phyloP scores from a whole-genome alignment of 1,140 invertebrate genomes.

The Camponotus pennsylvanicus region DNA sequence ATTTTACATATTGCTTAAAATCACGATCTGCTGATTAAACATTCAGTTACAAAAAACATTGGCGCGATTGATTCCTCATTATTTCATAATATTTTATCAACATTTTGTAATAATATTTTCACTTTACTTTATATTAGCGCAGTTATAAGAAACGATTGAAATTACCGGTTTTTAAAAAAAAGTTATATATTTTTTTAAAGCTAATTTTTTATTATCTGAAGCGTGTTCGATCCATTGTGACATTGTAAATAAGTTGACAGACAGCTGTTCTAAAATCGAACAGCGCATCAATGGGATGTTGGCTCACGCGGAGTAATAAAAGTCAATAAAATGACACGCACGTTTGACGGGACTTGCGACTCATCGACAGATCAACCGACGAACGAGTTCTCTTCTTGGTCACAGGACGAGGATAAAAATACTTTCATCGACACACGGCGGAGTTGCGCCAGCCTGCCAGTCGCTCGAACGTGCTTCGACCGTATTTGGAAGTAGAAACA shows the following conservation, averaged over 20 bases:
- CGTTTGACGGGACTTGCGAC: constrained; percentile 5
- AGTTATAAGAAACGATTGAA: too few species aligned
- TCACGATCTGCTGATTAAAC: too few species aligned
- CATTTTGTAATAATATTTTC: too few species aligned
- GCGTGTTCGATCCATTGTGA: neutral
- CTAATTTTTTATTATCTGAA: neutral
- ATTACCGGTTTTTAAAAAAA: too few species aligned
- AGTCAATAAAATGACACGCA: constrained; percentile 51
- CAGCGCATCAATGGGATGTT: constrained; percentile 10
- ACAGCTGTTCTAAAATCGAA: constrained; percentile 12
- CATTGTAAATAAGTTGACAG: constrained; percentile 23
- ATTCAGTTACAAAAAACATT: too few species aligned
- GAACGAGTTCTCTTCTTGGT: constrained; percentile 51
- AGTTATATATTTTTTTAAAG: neutral
- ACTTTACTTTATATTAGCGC: too few species aligned
- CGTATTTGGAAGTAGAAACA: constrained; percentile 77
- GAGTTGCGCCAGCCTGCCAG: constrained; percentile 70
- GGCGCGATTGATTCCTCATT: too few species aligned
- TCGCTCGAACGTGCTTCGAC: constrained; percentile 65
- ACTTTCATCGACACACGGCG: constrained; percentile 72
- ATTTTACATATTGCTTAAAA: too few species aligned
- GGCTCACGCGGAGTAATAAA: constrained; percentile 26
- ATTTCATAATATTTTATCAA: too few species aligned
- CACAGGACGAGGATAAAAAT: constrained; percentile 73
- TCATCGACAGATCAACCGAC: constrained; percentile 24